Evolutionary conservation across 2,888 invertebrate species (phyloP), one percentile per base, ranked within the genome.

Genomic region (Candidula unifasciata): DNA sequence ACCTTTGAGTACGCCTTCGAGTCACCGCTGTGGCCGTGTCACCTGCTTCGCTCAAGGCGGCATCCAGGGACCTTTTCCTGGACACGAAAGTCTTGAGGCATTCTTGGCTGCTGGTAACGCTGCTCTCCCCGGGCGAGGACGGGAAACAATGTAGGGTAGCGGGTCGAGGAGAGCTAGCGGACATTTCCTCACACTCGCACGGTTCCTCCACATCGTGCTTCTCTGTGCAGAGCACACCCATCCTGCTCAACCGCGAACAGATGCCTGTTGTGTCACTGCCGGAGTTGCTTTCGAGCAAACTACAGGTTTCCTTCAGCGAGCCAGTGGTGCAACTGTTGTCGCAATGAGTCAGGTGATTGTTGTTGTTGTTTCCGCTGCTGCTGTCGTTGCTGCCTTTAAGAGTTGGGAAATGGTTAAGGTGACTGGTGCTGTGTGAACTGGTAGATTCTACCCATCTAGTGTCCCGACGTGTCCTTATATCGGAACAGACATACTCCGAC

Each of bases 221-320:
- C 64, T 85, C 85, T 18, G 81, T 81, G 71, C 85, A 85, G n/a
- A 85, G 33, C 33, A 85, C 85, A 16, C 85, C 85, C 85, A 85
- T 85, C 44, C 37, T 80, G 18, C 33, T 13, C 27, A 57, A 16
- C 30, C 69, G 13, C 13, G 64, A 57, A 30, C 60, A 73, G 24
- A 24, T n/a, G 0, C 82, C 74, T 44, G 27, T 66, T n/a, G 33
- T n/a, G 16, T 37, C 69, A 52, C 66, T 83, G 18, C 66, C 57
- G n/a, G 30, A 21, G 35, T 33, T 33, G 54, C 54, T 69, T 24
- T 71, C 71, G 37, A 71, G 71, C 54, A 80, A 35, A 80, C 33
- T 35, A 57, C 54, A 27, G 21, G 82, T 33, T 33, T 73, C 73
- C 54, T 73, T 81, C 30, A 64, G 60, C 60, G 60, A 64, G 33